phyloP scores from a whole-genome alignment of 2,797 vertebrate species.

The Tragelaphus eurycerus region DNA sequence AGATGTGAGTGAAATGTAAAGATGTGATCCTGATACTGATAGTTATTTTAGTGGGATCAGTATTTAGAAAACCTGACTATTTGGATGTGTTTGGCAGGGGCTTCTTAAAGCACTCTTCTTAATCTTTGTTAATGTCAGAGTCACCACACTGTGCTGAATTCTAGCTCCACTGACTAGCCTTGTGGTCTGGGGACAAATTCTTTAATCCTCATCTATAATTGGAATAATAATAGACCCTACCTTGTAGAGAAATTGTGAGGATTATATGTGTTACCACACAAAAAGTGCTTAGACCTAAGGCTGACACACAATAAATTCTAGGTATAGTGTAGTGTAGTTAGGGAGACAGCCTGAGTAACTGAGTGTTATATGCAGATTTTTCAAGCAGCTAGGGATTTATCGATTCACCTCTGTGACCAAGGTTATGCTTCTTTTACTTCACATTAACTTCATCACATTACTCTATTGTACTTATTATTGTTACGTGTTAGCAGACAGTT shows the following conservation, averaged over 20 bases:
- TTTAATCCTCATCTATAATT: not conserved
- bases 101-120: not conserved
- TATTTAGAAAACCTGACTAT: not conserved
- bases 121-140: not conserved
- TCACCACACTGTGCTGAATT: not conserved
- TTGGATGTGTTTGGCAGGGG: not conserved
- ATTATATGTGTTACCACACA: not conserved
- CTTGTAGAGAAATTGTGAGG: not conserved
- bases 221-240: not conserved
- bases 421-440: not conserved
- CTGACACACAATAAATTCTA: not conserved
- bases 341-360: not conserved
- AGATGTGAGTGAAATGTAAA: slow-evolving; percentile 89
- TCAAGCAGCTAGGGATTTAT: not conserved
- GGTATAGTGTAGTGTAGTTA: not conserved
- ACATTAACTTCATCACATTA: not conserved
- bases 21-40: fast-evolving
- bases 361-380: not conserved
- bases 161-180: not conserved
- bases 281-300: not conserved
- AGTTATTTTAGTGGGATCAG: not conserved
- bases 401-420: not conserved
- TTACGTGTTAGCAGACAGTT: not conserved
- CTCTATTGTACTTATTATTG: not conserved
- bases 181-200: not conserved